Evolutionary conservation across 2,797 vertebrate species (phyloP).

Genomic region (Danionella dracula): DNA sequence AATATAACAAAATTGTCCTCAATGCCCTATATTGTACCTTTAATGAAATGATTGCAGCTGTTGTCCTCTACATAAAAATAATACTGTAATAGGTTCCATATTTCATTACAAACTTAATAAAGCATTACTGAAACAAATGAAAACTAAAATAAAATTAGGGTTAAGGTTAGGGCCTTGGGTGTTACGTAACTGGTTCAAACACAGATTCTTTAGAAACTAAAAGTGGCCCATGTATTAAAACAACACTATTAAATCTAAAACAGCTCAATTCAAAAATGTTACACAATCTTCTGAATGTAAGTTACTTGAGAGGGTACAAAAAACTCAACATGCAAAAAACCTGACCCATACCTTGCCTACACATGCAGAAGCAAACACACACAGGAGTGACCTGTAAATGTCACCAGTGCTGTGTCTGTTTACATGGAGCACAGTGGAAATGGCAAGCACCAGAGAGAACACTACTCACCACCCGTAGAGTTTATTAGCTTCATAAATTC

Average conservation of each 20-base stretch:
- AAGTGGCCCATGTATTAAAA: neutral
- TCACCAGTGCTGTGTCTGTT: slow-evolving; percentile 9
- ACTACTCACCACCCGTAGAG: slow-evolving; percentile 6
- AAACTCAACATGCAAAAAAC: neutral
- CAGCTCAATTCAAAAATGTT: neutral
- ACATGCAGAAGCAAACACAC: neutral
- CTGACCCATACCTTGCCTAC: slow-evolving; percentile 3
- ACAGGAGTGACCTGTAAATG: slow-evolving; percentile 27
- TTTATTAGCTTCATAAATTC: slow-evolving; percentile 45
- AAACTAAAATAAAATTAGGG: too few relatives aligned
- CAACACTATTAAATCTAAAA: neutral
- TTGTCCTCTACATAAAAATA: too few relatives aligned
- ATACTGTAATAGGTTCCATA: too few relatives aligned
- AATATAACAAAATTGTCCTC: too few relatives aligned
- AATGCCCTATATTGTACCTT: too few relatives aligned
- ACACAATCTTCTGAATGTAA: neutral
- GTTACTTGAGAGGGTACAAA: neutral
- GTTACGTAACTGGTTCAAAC: too few relatives aligned
- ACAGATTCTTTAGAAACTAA: too few relatives aligned
- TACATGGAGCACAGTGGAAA: slow-evolving; percentile 31
- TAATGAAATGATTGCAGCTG: too few relatives aligned
- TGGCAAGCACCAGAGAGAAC: slow-evolving; percentile 27
- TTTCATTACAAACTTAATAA: too few relatives aligned
- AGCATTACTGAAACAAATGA: too few relatives aligned
- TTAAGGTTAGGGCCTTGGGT: too few relatives aligned